Evolutionary conservation across 2,888 invertebrate genomes (phyloP), one percentile per base, ranked within the genome.

Genomic region (Metellina segmentata): DNA sequence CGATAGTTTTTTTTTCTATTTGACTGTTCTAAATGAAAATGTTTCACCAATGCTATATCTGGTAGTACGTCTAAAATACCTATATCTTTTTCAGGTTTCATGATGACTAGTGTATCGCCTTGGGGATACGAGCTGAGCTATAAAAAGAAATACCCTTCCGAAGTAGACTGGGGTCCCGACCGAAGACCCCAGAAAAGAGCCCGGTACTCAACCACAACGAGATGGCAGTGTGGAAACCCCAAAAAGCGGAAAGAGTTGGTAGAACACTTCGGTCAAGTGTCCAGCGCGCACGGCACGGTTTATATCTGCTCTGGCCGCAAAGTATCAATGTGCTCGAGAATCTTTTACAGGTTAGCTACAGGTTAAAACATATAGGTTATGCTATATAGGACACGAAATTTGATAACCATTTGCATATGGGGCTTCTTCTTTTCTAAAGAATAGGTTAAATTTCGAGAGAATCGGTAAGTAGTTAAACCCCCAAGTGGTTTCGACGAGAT

Each of bases 281-380:
- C 78, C n/a, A 78, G 78, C 19, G 13, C 52, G 8, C 78, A 78
- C 20, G 78, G 78, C 19, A 78, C n/a, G 7, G 52, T n/a, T 0
- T n/a, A 78, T n/a, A 52, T 78, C 19, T 78, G 51, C 52, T 19
- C 16, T 2, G 52, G 19, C 9, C 13, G 9, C 13, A 78, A 52
- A 2, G 20, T 16, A 8, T n/a, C 78, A 7, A n/a, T 4, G n/a
- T 78, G n/a, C n/a, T n/a, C 78, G 6, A 78, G 52, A n/a, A 7
- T 78, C 52, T 78, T 78, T 20, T 78, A 78, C 52, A 52, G 52
- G 78, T 78, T 6, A 52, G 48, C 4, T 7, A 8, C 34, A 34
- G 34, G 34, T 34, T 34, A 34, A 34, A 4, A 34, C 34, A 34
- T 34, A 34, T 1, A 34, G 34, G 34, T 34, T 2, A 34, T 34